phyloP scores from a whole-genome alignment of 2,888 invertebrate species.

The Abscondita cerata region DNA sequence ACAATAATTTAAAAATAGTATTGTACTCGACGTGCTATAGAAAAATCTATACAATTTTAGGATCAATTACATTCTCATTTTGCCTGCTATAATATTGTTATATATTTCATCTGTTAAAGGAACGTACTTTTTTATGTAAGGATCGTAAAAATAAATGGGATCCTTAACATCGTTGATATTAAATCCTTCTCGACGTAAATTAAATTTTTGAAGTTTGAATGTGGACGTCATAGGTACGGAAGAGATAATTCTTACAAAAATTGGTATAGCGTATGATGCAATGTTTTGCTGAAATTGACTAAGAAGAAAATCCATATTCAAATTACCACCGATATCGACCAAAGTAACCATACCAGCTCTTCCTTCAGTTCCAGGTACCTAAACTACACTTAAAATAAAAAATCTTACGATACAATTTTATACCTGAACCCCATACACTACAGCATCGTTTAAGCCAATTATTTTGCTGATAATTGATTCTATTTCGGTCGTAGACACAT shows the following conservation, averaged over 20 bases:
- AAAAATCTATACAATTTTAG: too few species aligned
- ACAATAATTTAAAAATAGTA: too few species aligned
- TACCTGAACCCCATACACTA: background rate
- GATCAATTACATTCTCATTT: too few species aligned
- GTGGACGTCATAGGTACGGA: background rate
- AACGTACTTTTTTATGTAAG: too few species aligned
- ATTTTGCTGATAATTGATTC: background rate
- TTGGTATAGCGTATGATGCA: background rate
- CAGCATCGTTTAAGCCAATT: background rate
- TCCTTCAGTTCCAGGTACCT: conserved; percentile 77
- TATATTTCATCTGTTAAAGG: conserved; percentile 46
- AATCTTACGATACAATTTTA: background rate
- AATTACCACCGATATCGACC: conserved; percentile 62
- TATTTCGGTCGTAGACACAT: background rate
- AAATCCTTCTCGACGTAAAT: background rate
- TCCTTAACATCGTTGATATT: background rate
- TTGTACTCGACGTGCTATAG: too few species aligned
- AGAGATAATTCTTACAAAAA: background rate
- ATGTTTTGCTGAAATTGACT: background rate
- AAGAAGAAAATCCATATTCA: background rate
- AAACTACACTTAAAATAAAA: too few species aligned
- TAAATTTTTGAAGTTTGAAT: background rate
- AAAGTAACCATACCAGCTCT: conserved; percentile 94
- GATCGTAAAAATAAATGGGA: too few species aligned
- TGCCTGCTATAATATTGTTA: conserved; percentile 48